A percentile compares a stretch with the other conserved stretches of the same genome.
These are phyloP conservation scores for Tetrao urogallus DNA, from an alignment of 2,113 vertebrate genomes.

Conservation along the genomic window DNA sequence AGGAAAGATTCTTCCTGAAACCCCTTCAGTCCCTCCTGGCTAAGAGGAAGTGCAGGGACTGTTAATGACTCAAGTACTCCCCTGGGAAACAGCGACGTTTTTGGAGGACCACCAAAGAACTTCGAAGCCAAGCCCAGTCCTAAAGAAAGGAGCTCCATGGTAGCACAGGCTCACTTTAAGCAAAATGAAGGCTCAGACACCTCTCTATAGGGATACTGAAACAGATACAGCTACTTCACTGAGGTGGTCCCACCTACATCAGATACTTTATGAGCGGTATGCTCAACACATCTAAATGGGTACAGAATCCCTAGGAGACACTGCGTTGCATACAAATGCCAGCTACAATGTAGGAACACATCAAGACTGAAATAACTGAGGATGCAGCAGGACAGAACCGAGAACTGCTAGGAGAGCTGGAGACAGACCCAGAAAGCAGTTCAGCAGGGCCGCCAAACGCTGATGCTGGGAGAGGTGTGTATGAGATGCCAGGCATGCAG, in stretches of 20 bases:
- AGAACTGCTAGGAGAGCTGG: not conserved
- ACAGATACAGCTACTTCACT: not conserved
- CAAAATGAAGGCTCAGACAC: not conserved
- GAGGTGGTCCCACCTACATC: not conserved
- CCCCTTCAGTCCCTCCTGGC: conserved; percentile 22
- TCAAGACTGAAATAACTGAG: not conserved
- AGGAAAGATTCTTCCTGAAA: conserved; percentile 46
- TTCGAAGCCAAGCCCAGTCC: conserved; percentile 49
- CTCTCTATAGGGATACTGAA: not conserved
- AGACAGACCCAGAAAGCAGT: not conserved
- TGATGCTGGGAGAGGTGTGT: not conserved
- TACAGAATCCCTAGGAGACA: not conserved
- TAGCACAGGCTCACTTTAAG: fast-evolving
- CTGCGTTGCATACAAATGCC: fast-evolving
- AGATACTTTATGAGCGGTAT: not conserved
- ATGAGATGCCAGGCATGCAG: not conserved
- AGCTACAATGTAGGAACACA: not conserved
- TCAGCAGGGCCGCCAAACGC: not conserved
- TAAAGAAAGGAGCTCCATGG: not conserved
- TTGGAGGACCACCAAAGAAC: conserved; percentile 44
- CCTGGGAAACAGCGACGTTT: conserved; percentile 58
- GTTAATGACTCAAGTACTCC: conserved; percentile 51
- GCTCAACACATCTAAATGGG: not conserved
- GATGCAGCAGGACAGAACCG: not conserved
- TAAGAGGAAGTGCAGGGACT: conserved; percentile 59